Evolutionary conservation across 2,888 invertebrate species (phyloP).

Genomic region (Steinernema hermaphroditum): DNA sequence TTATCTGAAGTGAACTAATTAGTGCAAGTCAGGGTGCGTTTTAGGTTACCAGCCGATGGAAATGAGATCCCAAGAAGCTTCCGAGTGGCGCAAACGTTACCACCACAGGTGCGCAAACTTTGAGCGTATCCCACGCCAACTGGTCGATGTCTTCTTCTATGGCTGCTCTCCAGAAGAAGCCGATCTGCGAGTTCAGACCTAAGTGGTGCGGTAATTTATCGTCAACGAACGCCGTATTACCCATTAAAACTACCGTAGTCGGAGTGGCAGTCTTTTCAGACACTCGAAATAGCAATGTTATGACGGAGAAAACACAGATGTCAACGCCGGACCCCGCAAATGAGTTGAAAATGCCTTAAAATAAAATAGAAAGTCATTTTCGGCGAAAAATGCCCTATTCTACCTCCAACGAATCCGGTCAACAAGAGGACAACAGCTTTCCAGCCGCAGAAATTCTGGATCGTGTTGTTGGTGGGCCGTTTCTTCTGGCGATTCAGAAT

Average conservation of each 20-base stretch:
- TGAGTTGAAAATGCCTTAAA: slow-evolving; percentile 47
- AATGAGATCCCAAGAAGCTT: slow-evolving; percentile 51
- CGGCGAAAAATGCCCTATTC: background rate
- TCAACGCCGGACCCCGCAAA: slow-evolving; percentile 63
- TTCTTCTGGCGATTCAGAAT: slow-evolving; percentile 57
- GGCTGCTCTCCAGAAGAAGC: slow-evolving; percentile 55
- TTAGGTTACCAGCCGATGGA: slow-evolving; percentile 44
- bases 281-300: slow-evolving; percentile 49
- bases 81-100: slow-evolving; percentile 49
- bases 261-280: slow-evolving; percentile 59
- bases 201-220: background rate
- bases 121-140: slow-evolving; percentile 47
- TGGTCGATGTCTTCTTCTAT: slow-evolving; percentile 43
- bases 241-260: slow-evolving; percentile 62
- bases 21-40: background rate
- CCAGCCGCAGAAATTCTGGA: slow-evolving; percentile 46
- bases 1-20: slow-evolving; percentile 35
- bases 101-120: slow-evolving; percentile 41
- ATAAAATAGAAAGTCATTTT: too few species aligned
- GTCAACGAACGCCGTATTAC: slow-evolving; percentile 18
- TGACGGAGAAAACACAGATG: slow-evolving; percentile 56
- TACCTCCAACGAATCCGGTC: slow-evolving; percentile 57
- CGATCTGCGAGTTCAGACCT: slow-evolving; percentile 50
- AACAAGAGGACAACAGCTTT: slow-evolving; percentile 49
- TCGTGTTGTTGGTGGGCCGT: slow-evolving; percentile 34